Evolutionary conservation across 2,888 invertebrate species (phyloP), one percentile per base, ranked within the genome.

Genomic region (Drosophila seclusa): DNA sequence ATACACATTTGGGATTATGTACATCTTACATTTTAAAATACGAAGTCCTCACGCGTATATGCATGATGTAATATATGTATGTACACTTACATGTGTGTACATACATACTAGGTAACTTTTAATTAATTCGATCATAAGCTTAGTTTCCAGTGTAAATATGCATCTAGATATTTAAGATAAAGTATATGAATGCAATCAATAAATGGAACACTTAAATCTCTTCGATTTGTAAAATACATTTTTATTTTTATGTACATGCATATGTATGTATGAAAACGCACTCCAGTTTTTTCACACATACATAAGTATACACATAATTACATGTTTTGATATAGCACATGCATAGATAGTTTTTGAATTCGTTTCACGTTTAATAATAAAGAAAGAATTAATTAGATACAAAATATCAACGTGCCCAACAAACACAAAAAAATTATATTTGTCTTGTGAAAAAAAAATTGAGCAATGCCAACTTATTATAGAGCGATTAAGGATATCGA

Each of bases 1-100:
- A 67, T 4, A 62, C n/a, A 52, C 53, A 38, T 66, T 38, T 32
- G 36, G n/a, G 36, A n/a, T 31, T 21, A 24, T 49, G n/a, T 32
- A 48, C 24, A 48, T 24, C 45, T 24, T 45, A 45, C 24, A 16
- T 24, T 45, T 16, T 45, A 45, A 16, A 24, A 24, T 8, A 16
- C 45, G 2, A 45, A 45, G 16, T 8, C 45, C 21, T 45, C 21
- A 45, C 1, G 8, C 8, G 45, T 24, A 16, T 45, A 24, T 8
- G 8, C 24, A 45, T 24, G 2, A 8, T 45, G 16, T 24, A 16
- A 24, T 16, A 16, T 45, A 45, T 45, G 45, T 24, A 24, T 24
- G 24, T 45, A 45, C 45, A 24, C 24, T 24, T 45, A 45, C 4
- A 7, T 45, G 45, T 24, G 45, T 45, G 45, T 45, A 45, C 16